Conservation (phyloP, 1,140 invertebrate genomes). For the Aphelinus atriplicis region DNA sequence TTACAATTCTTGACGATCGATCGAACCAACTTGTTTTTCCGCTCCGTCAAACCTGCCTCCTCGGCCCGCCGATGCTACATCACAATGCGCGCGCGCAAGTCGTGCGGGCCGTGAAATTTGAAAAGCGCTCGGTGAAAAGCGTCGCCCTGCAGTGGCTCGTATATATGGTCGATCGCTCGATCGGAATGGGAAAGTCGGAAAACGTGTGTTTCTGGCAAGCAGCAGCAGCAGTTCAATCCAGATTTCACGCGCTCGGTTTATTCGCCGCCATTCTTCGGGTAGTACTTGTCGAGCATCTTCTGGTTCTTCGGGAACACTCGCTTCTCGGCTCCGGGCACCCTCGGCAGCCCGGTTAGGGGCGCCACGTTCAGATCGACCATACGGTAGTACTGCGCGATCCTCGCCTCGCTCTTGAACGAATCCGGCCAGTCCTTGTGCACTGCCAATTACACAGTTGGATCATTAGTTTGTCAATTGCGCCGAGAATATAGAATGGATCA, state of each 20-base stretch:
- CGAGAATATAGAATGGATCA: too few relatives aligned
- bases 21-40: too few relatives aligned
- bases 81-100: too few relatives aligned
- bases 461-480: constrained; percentile 20
- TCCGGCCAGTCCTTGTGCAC: constrained; percentile 35
- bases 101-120: too few relatives aligned
- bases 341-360: constrained; percentile 30
- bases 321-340: constrained; percentile 41
- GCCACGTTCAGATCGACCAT: constrained; percentile 35
- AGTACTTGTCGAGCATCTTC: constrained; percentile 14
- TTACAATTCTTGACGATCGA: too few relatives aligned
- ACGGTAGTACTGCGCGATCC: constrained; percentile 45
- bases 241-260: constrained; percentile 38
- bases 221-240: not conserved
- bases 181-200: too few relatives aligned
- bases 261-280: constrained; percentile 34
- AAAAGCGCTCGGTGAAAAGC: too few relatives aligned
- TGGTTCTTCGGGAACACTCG: constrained; percentile 35
- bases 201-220: too few relatives aligned
- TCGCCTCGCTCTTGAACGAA: constrained; percentile 37
- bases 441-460: constrained; percentile 13
- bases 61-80: too few relatives aligned
- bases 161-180: too few relatives aligned
- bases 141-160: too few relatives aligned
- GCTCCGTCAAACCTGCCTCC: too few relatives aligned